Evolutionary conservation across 2,113 vertebrate species (phyloP).

Genomic region (Bufo bufo): DNA sequence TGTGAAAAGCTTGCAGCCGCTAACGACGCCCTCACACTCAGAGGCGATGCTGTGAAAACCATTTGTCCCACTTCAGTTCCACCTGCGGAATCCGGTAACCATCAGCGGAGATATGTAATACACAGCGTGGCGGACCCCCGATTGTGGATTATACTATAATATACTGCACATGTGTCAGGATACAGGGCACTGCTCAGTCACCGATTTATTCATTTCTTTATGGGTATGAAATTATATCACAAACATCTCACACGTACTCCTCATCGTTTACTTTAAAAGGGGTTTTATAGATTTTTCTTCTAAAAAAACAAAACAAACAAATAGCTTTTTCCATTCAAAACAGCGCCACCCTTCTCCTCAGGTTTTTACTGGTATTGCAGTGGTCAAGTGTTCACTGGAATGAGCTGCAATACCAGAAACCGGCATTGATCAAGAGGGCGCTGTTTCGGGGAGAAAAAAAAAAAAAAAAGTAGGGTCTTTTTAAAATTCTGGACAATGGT

Average conservation of each 20-base stretch:
- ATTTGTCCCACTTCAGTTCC: constrained; percentile 1
- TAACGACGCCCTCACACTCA: background rate
- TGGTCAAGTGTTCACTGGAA: background rate
- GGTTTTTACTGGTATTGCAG: background rate
- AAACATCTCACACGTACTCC: no score
- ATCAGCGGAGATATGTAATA: background rate
- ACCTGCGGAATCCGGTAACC: background rate
- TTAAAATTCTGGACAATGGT: no score
- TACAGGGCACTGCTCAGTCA: background rate
- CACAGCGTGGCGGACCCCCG: background rate
- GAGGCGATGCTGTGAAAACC: constrained; percentile 14
- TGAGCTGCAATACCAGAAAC: background rate
- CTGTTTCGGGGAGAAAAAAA: no score
- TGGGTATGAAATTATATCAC: no score
- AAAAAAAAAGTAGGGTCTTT: no score
- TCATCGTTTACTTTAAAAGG: no score
- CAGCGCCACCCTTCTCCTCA: background rate
- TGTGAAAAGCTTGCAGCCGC: background rate
- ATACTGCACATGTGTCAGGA: background rate
- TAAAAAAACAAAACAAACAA: background rate
- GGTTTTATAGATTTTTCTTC: no score
- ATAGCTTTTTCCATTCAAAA: background rate
- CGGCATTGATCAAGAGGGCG: no score
- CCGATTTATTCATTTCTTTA: background rate
- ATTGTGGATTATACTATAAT: background rate